Base-by-base conservation (phyloP, 2,888 invertebrate species). In the Drosophila austrosaltans region DNA sequence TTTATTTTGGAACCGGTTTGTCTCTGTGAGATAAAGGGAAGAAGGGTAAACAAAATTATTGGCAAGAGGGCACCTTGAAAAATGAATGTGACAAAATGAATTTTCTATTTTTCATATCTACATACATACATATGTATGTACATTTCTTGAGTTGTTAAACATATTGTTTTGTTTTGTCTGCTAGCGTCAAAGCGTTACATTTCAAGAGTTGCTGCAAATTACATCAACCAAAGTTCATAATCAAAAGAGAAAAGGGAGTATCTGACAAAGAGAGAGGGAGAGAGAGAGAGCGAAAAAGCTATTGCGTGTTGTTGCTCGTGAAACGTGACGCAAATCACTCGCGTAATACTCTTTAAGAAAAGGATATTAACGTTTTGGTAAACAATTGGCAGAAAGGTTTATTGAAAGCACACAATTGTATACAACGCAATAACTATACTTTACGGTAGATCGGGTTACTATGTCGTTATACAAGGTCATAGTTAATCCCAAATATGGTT, bases 171-270 rank as follows among this genome's bases (percentile, higher is more conserved):
- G 16, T 16, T 16, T 48, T 28, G 3, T 59, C 64, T 44, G 58
- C 67, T 64, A 28, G 32, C 63, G 71, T 82, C 83, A 77, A 72
- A 71, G 63, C 67, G 75, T 57, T 63, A 72, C 54, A 73, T 69
- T 81, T 79, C 56, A 72, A 72, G 16, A 39, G 56, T 32, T 53
- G 36, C 59, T 73, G 82, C 67, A 68, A 82, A 85, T 82, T 85
- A 67, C 72, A 79, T 82, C 75, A 79, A 63, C 40, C 28, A 48
- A 39, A 22, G 25, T 40, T 48, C 48, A 48, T 10, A 25, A 22
- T 16, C 42, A 42, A 8, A 5, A 32, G 36, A 48, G 42, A 32
- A 48, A 32, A 30, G 58, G 39, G 22, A 3, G 44, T 3, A 16
- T 2, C 7, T 30, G 57, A 30, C n/a, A 44, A 65, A 57, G 22